Base-by-base conservation (phyloP, 2,797 vertebrate genomes). In the Eospalax fontanierii region DNA sequence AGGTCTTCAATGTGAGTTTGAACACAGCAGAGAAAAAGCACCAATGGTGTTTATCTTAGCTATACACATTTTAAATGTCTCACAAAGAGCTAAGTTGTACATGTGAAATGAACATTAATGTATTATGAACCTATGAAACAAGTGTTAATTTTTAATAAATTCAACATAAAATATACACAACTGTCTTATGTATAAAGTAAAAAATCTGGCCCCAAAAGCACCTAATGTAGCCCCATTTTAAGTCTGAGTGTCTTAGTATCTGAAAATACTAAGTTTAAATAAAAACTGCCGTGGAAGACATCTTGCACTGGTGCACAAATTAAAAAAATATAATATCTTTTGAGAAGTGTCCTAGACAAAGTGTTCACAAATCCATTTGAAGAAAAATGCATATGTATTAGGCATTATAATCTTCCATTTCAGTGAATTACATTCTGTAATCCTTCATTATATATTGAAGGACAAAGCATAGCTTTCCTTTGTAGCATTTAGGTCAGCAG, bases 391-490 rank as follows among this genome's bases (percentile, higher is more conserved):
- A 93, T 95, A 95, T 94, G 87, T 94, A 96, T 97, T 95, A 95
- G 84, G 63, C 96, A 95, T 57, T 79, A 89, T 95, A 96, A 93
- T 95, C 83, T 94, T 95, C 89, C 79, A 40, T 96, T 96, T 95
- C 94, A 83, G 74, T 86, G 95, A 95, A 95, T 94, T 97, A 87
- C 87, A 97, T 92, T 95, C 82, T 92, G 50, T 97, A 97, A 97
- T 97, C 93, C 90, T 96, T 95, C 76, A 95, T 97, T 96, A 94
- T 80, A 81, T 89, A 81, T 93, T 90, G 97, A 97, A 97, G 95
- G 88, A 85, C 50, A 59, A 63, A 87, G 28, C 61, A n/a, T 79
- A 91, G 59, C 61, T 93, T 90, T 94, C 63, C 15, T 92, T 91
- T 86, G 38, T 95, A 68, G 46, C 75, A 91, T 96, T 91, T 92